Percentiles rank a stretch among this genome's conserved stretches.
Conservation (phyloP, 1,140 invertebrate genomes). For the Carposina sasakii region DNA sequence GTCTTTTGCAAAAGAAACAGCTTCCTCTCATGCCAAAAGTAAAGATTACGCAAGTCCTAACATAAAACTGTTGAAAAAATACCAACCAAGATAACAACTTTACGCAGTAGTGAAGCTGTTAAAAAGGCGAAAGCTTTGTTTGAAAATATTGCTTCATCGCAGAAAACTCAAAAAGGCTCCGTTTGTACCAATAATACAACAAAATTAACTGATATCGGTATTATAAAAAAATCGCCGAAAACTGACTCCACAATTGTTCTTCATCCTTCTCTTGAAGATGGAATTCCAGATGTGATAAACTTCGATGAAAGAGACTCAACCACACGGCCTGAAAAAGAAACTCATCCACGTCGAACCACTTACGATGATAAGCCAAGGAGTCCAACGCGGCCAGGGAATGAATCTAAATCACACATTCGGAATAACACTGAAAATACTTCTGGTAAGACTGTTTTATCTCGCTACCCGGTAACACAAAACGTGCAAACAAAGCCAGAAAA, state of each 20-base stretch:
- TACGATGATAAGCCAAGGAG: constrained; percentile 29
- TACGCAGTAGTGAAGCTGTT: constrained; percentile 75
- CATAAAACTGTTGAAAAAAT: constrained; percentile 36
- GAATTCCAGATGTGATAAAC: too few species aligned
- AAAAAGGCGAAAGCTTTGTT: constrained; percentile 78
- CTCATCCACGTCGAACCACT: neutral
- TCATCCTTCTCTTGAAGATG: constrained; percentile 32
- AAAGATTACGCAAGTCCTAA: constrained; percentile 31
- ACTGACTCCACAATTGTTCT: constrained; percentile 35
- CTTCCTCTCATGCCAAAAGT: constrained; percentile 31
- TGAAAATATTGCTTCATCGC: constrained; percentile 74
- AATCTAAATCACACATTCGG: constrained; percentile 39
- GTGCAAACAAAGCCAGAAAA: constrained; percentile 20
- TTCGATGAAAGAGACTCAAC: too few species aligned
- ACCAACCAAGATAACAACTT: constrained; percentile 54
- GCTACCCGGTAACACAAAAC: constrained; percentile 24
- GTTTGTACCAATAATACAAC: constrained; percentile 44
- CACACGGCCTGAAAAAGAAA: too few species aligned
- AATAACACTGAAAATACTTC: constrained; percentile 27
- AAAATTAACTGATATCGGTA: constrained; percentile 59
- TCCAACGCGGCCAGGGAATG: constrained; percentile 26
- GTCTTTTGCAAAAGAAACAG: constrained; percentile 23
- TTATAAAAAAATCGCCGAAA: constrained; percentile 50
- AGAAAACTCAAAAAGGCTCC: constrained; percentile 46
- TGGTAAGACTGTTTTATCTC: constrained; percentile 26